A percentile compares a stretch with the other conserved stretches of the same genome.
phyloP scores from a whole-genome alignment of 35 echinoderm and acorn worm genomes.

The Acanthaster planci region DNA sequence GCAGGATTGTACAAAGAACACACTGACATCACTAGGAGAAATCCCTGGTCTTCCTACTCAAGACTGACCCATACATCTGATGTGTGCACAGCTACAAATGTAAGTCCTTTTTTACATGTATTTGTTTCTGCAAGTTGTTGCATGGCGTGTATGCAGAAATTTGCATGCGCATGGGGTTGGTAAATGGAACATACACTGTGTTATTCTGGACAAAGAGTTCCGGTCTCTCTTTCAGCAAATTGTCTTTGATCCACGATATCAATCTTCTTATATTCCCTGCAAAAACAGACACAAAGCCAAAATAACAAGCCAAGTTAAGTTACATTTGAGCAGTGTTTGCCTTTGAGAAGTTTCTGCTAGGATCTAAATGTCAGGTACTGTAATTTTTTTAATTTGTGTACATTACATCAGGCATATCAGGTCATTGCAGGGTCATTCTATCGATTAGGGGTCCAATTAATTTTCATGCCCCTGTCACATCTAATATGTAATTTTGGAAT shows the following conservation, averaged over 20 bases:
- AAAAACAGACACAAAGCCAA: conserved; percentile 10
- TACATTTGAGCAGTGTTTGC: background rate
- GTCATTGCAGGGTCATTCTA: background rate
- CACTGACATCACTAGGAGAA: too few species aligned
- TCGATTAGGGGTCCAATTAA: too few species aligned
- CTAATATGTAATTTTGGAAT: too few species aligned
- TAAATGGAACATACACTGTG: conserved; percentile 82
- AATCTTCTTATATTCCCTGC: conserved; percentile 89
- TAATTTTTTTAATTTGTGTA: background rate
- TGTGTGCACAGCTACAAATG: too few species aligned
- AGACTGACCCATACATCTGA: too few species aligned
- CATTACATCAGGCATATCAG: background rate
- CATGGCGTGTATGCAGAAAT: too few species aligned
- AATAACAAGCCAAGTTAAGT: background rate
- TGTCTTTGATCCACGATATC: conserved; percentile 96
- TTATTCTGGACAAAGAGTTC: conserved; percentile 93
- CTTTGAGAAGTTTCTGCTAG: background rate
- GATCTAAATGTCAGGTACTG: background rate
- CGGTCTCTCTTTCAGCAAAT: conserved; percentile 92
- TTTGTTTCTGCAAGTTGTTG: too few species aligned
- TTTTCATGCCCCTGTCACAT: too few species aligned
- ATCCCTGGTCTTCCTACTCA: too few species aligned
- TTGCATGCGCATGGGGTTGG: too few species aligned
- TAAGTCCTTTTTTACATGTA: too few species aligned
- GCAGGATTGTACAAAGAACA: too few species aligned